A percentile compares a stretch with the other conserved stretches of the same genome.
Evolutionary conservation across 2,888 invertebrate genomes (phyloP).

Genomic region (Erpobdella octoculata): DNA sequence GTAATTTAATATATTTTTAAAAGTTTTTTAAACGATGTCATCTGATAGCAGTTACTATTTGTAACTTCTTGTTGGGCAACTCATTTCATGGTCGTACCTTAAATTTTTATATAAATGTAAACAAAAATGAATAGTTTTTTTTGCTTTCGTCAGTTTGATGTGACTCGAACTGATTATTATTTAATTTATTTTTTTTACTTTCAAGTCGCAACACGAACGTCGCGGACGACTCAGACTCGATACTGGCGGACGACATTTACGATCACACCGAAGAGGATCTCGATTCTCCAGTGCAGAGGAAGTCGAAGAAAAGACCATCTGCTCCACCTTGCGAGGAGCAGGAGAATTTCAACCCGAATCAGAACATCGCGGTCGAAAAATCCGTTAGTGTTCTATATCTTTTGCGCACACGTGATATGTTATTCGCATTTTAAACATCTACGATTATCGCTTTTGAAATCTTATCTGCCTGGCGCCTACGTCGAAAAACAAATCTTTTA

Average conservation of each 20-base stretch:
- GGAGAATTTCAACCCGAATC: constrained; percentile 33
- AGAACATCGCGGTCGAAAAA: background rate
- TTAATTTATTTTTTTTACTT: background rate
- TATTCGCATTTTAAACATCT: no score
- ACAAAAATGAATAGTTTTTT: no score
- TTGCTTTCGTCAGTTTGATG: background rate
- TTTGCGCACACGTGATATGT: no score
- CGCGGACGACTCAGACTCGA: constrained; percentile 57
- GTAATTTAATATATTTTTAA: background rate
- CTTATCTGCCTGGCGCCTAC: background rate
- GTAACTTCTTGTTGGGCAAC: background rate
- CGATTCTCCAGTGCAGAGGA: constrained; percentile 11
- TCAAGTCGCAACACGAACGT: background rate
- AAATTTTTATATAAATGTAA: no score
- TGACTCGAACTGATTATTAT: background rate
- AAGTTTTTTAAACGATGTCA: background rate
- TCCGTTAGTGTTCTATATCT: no score
- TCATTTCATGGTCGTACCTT: background rate
- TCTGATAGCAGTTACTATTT: background rate
- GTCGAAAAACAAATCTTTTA: background rate
- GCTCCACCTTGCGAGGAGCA: constrained; percentile 43
- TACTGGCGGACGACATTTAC: constrained; percentile 63
- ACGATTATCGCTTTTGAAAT: no score
- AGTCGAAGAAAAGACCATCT: constrained; percentile 40
- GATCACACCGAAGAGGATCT: constrained; percentile 69